Evolutionary conservation across 2,113 vertebrate genomes (phyloP), one percentile per base, ranked within the genome.

Genomic region (Ochotona curzoniae): DNA sequence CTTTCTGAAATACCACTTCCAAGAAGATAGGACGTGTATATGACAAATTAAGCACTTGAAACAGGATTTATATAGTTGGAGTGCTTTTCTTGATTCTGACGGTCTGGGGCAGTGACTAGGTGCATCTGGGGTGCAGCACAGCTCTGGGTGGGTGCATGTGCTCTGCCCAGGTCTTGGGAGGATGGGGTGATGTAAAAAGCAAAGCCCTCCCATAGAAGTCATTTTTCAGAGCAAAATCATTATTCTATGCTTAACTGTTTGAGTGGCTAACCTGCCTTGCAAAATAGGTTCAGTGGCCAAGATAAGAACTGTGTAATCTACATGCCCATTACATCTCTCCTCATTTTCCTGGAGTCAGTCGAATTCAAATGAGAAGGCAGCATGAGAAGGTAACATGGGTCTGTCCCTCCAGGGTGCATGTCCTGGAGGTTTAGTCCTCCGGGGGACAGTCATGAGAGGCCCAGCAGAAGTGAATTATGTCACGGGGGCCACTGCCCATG

Each of bases 191-290:
- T 35, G n/a, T 44, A 44, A 86, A 86, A 82, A 90, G 79, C 71
- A 47, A 60, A 51, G 30, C 3, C 10, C 76, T 57, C 9, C 61
- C 85, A n/a, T 71, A 75, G 73, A 70, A 78, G 26, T 35, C 73
- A 76, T 93, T 94, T 86, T 93, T 83, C 87, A 93, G 88, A 90
- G 83, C 89, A 88, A 35, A 82, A 82, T 85, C 82, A 75, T 93
- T 82, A 60, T 92, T 83, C 74, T 57, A 26, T 87, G 83, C 63
- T 63, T 91, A 93, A 88, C 60, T n/a, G 57, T 94, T 84, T 89
- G 81, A 85, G 90, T 75, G 85, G 74, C 85, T 87, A 93, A 85
- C 90, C 96, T 93, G 95, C 85, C 95, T 94, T 86, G 93, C 73
- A 83, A 63, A 92, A 93, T 78, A 30, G 57, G 91, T 93, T 81